phyloP scores from a whole-genome alignment of 2,113 vertebrate genomes.

The Caranx melampygus region DNA sequence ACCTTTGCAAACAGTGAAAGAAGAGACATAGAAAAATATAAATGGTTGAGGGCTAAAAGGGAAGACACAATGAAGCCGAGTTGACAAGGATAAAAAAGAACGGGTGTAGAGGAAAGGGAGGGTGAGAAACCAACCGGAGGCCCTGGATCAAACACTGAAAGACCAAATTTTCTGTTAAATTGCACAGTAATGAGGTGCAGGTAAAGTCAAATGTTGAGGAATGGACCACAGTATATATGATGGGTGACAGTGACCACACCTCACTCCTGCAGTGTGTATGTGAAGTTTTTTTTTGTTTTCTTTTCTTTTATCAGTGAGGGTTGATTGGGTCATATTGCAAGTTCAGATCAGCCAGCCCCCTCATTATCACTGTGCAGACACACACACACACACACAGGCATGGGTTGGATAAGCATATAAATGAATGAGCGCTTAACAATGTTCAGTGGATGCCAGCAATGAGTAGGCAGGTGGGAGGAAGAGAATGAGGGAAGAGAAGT shows the following conservation, averaged over 20 bases:
- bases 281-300: conserved; percentile 13
- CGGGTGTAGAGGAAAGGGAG: not conserved
- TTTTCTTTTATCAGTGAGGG: conserved; percentile 47
- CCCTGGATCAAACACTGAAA: conserved; percentile 34
- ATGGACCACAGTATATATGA: conserved; percentile 50
- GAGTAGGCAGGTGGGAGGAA: conserved; percentile 16
- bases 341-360: conserved; percentile 55
- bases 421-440: conserved; percentile 51
- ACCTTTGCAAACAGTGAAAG: not conserved
- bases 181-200: conserved; percentile 60
- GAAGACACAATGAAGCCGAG: not conserved
- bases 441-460: conserved; percentile 12
- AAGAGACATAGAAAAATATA: not conserved
- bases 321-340: conserved; percentile 63
- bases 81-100: conserved; percentile 2
- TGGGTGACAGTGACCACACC: conserved; percentile 39
- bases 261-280: conserved; percentile 20
- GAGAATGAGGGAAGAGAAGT: not conserved
- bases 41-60: not conserved
- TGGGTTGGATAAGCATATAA: conserved; percentile 52
- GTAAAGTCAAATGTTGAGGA: conserved; percentile 58
- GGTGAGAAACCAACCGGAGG: conserved; percentile 13
- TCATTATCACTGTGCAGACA: conserved; percentile 50
- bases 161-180: conserved; percentile 46
- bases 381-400: not conserved